These are phyloP conservation scores for Heterodera filipjevi DNA, from an alignment of 2,888 invertebrate species.

Conservation along the genomic window DNA sequence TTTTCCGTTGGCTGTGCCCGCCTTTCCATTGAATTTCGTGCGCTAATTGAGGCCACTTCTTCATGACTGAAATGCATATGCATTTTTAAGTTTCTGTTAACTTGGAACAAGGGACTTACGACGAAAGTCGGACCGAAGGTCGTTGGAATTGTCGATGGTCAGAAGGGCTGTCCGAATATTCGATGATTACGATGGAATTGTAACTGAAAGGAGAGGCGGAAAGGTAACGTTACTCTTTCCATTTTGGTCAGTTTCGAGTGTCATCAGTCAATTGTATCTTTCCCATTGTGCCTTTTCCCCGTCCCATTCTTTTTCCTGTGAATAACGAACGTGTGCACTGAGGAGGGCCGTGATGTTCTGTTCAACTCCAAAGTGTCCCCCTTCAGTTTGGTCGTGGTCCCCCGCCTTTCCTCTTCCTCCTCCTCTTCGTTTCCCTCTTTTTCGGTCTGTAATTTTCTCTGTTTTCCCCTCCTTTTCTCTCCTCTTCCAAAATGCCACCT, in stretches of 20 bases:
- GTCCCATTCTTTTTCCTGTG: background rate
- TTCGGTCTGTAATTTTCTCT: background rate
- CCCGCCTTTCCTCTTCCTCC: background rate
- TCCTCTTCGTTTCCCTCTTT: background rate
- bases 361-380: slow-evolving; percentile 2
- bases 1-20: background rate
- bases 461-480: background rate
- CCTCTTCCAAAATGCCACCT: background rate
- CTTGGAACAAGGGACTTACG: slow-evolving; percentile 27
- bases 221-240: too few relatives aligned
- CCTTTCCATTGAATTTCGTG: slow-evolving; percentile 26
- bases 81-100: background rate
- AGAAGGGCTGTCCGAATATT: slow-evolving; percentile 56
- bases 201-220: slow-evolving; percentile 37
- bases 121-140: slow-evolving; percentile 57
- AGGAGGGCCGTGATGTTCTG: slow-evolving; percentile 23
- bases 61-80: slow-evolving; percentile 3
- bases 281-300: too few relatives aligned
- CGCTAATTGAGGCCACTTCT: slow-evolving; percentile 21
- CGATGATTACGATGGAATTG: slow-evolving; percentile 58
- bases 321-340: slow-evolving; percentile 25
- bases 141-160: slow-evolving; percentile 34
- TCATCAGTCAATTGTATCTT: too few relatives aligned
- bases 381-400: background rate
- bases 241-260: too few relatives aligned